Evolutionary conservation across 2,888 invertebrate genomes (phyloP), one percentile per base, ranked within the genome.

Genomic region (Anthrax anthrax): DNA sequence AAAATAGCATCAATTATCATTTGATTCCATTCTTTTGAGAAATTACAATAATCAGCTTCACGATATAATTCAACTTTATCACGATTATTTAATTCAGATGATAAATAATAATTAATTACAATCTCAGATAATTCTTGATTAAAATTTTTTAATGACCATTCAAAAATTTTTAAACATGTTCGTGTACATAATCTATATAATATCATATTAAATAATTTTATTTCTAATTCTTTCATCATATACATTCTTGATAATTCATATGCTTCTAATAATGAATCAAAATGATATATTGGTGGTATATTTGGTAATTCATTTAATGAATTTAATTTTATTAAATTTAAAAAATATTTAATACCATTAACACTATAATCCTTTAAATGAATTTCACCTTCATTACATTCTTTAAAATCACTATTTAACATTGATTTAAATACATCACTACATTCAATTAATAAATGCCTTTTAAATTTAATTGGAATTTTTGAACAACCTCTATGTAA

Each of bases 401-500:
- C 69, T 13, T 62, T 60, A 38, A 69, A 69, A 45, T 62, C 57
- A 49, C 66, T 66, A 43, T 64, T 66, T 6, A 69, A 55, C 69
- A 69, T 69, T 34, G 63, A 59, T 50, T 63, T 62, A 49, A 69
- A 69, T 10, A 69, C 69, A 47, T 69, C 69, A 48, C 69, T 67
- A 43, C 58, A 57, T 27, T 61, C 57, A 37, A 63, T 65, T 6
- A 69, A 56, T 39, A 65, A 47, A 49, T 61, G 58, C 49, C 65
- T 67, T 46, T 60, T 63, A 29, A 64, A 69, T 43, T 55, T 56
- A 39, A 51, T 47, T 17, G 51, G 47, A 37, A 51, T 50, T 47
- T 47, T 40, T 6, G 51, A 51, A 60, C 58, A 43, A 49, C 55
- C 29, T 52, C 54, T n/a, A 53, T 49, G 23, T 12, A 16, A 38